Percentiles rank a stretch among this genome's conserved stretches.
These are phyloP conservation scores for Pangasius djambal DNA, from an alignment of 2,797 vertebrate species.

Conservation along the genomic window DNA sequence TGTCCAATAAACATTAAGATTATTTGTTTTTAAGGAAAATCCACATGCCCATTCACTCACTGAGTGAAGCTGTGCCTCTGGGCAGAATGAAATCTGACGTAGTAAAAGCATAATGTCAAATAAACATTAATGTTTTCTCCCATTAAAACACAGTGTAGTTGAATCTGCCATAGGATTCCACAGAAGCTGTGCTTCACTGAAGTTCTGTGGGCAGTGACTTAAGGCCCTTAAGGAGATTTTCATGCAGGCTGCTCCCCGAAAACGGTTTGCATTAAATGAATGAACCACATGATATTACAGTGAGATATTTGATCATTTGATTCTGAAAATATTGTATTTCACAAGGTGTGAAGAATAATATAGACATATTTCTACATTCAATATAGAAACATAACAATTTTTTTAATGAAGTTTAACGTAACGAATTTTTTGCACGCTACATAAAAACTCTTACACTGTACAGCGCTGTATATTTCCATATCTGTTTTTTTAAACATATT, in stretches of 20 bases:
- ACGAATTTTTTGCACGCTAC: no score
- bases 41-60: not conserved
- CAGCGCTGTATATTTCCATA: no score
- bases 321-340: not conserved
- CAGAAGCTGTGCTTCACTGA: not conserved
- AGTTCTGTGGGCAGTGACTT: not conserved
- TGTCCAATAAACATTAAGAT: not conserved
- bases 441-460: no score
- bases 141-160: not conserved
- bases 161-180: not conserved
- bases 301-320: not conserved
- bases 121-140: not conserved
- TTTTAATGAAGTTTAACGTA: no score
- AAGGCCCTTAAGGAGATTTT: not conserved
- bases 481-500: no score
- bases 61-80: not conserved
- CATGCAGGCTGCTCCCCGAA: not conserved
- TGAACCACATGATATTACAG: not conserved
- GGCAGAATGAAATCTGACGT: not conserved
- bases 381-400: not conserved
- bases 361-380: not conserved
- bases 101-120: not conserved
- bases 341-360: not conserved
- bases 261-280: not conserved
- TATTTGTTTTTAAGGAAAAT: not conserved